Conservation (phyloP, 2,797 vertebrate genomes). For the Sebastolobus alascanus region DNA sequence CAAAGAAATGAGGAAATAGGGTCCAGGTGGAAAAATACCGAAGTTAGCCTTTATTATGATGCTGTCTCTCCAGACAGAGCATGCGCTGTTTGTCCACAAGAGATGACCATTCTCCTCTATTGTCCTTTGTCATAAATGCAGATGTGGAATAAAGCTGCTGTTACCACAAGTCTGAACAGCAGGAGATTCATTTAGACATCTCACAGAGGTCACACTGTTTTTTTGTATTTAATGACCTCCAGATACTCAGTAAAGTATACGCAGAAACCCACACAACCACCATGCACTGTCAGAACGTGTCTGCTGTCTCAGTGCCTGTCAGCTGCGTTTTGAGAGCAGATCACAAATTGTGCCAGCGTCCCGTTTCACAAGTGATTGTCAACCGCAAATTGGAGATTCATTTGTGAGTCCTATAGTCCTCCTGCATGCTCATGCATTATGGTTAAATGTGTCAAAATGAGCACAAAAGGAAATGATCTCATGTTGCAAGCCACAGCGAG, state of each 20-base stretch:
- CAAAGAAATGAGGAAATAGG: too few species aligned
- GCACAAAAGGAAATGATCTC: slow-evolving; percentile 10
- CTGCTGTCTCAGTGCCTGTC: slow-evolving; percentile 26
- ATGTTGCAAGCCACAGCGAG: slow-evolving; percentile 9
- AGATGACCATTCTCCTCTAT: neutral
- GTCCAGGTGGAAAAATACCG: too few species aligned
- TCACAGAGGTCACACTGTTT: neutral
- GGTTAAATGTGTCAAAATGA: neutral
- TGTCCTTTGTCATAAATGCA: neutral
- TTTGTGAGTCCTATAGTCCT: neutral
- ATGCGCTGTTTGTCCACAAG: neutral
- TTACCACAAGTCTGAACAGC: neutral
- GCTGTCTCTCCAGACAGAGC: neutral
- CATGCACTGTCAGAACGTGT: neutral
- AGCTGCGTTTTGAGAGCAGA: neutral
- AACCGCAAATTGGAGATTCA: neutral
- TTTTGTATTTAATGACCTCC: neutral
- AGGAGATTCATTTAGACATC: neutral
- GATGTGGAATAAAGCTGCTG: neutral
- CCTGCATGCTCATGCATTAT: neutral
- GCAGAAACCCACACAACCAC: neutral
- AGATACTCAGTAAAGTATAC: slow-evolving; percentile 1
- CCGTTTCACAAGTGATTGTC: neutral
- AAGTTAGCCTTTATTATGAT: too few species aligned
- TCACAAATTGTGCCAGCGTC: neutral